These are phyloP conservation scores for Pogonognathellus flavescens DNA, from an alignment of 1,140 invertebrate genomes.

Conservation along the genomic window DNA sequence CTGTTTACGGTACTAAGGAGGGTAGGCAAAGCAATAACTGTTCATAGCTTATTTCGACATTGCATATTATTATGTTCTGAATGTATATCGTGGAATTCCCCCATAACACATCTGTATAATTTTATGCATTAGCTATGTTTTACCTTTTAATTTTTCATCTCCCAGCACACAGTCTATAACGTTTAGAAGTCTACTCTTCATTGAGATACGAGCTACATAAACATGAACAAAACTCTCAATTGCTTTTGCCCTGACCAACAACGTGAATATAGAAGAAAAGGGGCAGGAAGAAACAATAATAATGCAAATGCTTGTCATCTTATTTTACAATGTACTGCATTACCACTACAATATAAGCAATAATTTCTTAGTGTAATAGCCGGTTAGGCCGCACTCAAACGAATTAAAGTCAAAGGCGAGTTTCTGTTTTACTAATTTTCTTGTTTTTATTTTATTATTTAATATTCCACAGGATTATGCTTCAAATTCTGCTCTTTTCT, in stretches of 20 bases:
- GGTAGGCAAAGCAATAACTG: conserved; percentile 27
- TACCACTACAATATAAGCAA: not conserved
- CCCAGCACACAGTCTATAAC: not conserved
- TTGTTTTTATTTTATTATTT: too few species aligned
- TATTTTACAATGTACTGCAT: conserved; percentile 2
- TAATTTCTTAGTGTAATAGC: not conserved
- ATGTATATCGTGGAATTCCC: conserved; percentile 42
- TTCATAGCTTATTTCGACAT: conserved; percentile 57
- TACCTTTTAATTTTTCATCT: conserved; percentile 57
- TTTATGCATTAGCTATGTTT: conserved; percentile 46
- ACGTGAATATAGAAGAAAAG: not conserved
- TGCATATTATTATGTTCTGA: conserved; percentile 43
- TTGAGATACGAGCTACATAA: not conserved
- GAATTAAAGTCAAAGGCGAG: conserved; percentile 14
- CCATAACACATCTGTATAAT: conserved; percentile 38
- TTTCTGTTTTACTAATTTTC: not conserved
- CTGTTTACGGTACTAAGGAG: conserved; percentile 54
- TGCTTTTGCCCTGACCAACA: conserved; percentile 8
- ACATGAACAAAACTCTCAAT: not conserved
- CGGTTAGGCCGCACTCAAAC: not conserved
- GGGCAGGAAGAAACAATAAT: conserved; percentile 45
- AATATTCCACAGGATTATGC: too few species aligned
- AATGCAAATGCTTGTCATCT: conserved; percentile 8
- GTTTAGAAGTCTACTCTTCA: not conserved
- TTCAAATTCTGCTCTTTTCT: too few species aligned